Evolutionary conservation across 2,888 invertebrate species (phyloP).

Genomic region (Drosophila anomalata): DNA sequence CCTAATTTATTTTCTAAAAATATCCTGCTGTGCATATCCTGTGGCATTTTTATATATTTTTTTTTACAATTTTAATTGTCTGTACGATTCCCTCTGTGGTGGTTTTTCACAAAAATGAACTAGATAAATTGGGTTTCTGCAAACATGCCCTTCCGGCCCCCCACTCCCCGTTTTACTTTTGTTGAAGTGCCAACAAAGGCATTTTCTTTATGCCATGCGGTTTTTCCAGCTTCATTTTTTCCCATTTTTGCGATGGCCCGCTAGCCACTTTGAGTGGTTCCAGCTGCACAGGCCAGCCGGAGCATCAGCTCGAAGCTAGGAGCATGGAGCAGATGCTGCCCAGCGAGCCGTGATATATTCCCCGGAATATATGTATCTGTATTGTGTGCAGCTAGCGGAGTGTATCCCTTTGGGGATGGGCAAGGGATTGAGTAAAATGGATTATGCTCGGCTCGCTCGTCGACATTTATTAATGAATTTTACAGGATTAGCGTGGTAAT

Average conservation of each 20-base stretch:
- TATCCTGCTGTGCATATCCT: constrained; percentile 7
- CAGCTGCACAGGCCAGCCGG: constrained; percentile 41
- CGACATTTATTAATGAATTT: constrained; percentile 77
- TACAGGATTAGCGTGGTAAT: constrained; percentile 64
- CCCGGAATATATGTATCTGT: constrained; percentile 45
- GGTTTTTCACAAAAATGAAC: constrained; percentile 53
- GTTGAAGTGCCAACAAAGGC: constrained; percentile 54
- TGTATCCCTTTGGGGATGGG: constrained; percentile 19
- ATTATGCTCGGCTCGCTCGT: constrained; percentile 59
- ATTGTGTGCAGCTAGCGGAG: constrained; percentile 70
- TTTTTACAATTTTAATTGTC: constrained; percentile 38
- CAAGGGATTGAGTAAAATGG: constrained; percentile 60
- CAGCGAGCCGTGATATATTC: constrained; percentile 72
- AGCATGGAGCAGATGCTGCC: constrained; percentile 41
- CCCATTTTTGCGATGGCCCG: constrained; percentile 6
- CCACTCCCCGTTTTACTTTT: constrained; percentile 7
- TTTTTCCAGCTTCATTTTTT: constrained; percentile 30
- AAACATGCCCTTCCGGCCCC: neutral
- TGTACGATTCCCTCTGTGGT: constrained; percentile 22
- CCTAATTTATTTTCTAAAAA: constrained; percentile 1
- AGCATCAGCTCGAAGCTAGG: constrained; percentile 30
- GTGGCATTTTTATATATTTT: constrained; percentile 33
- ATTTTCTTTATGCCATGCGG: constrained; percentile 46
- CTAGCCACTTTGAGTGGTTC: constrained; percentile 39
- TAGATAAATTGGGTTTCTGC: constrained; percentile 62